Base-by-base conservation (phyloP, 2,888 invertebrate genomes). In the Polydrusus cervinus region DNA sequence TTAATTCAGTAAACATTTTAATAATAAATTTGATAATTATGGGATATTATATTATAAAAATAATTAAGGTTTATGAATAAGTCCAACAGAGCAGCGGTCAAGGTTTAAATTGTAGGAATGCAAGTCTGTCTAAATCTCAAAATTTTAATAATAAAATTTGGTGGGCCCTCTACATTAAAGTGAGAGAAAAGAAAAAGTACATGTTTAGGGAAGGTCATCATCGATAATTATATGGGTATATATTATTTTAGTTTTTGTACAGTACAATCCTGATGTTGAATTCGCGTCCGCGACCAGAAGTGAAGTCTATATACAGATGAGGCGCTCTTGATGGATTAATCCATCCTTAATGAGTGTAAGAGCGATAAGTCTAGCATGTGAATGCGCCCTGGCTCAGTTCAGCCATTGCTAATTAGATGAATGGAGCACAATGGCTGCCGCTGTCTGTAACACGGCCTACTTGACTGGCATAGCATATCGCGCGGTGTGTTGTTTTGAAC, bases 261-360 rank as follows among this genome's bases (percentile, higher is more conserved):
- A 53, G 53, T 64, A 49, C 71, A 53, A 53, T 51, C 60, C 71
- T 71, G 64, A 6, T 13, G 11, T 18, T 45, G 20, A 69, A 47
- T 47, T 30, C 57, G 34, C 47, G 34, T 16, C 47, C 60, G 60
- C 69, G 60, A 71, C 43, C 55, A 64, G 30, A 71, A 71, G 53
- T 61, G 49, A 60, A 71, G 53, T 64, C 71, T 71, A 71, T 77
- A 80, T 79, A 77, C 78, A 79, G 76, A 76, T 74, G 76, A 76
- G 73, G 67, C 57, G 49, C 82, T 34, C 34, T 85, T 87, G 87
- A 87, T 87, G 86, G 86, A 87, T 87, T 87, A 87, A 87, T 87
- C 87, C 86, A 80, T 83, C 85, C 85, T 86, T 87, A 87, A 87
- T 87, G 87, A 87, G 87, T 85, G 87, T 87, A 86, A 87, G 86